phyloP scores from a whole-genome alignment of 1,140 invertebrate species.

The Drosophila orena region DNA sequence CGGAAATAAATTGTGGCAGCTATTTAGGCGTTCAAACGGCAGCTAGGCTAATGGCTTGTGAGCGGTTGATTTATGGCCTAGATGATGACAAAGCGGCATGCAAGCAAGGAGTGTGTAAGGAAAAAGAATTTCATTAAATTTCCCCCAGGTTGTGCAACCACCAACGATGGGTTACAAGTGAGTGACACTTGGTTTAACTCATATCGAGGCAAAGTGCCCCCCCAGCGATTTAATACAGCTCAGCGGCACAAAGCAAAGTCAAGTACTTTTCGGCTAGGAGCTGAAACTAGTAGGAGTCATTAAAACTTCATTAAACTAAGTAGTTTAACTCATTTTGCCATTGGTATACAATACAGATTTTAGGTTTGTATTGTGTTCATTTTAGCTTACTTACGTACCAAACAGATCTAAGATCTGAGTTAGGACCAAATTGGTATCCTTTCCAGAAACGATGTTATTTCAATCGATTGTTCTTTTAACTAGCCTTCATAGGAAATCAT shows the following conservation, averaged over 20 bases:
- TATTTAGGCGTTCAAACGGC: constrained; percentile 50
- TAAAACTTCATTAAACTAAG: too few relatives aligned
- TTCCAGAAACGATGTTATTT: too few relatives aligned
- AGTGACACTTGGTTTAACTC: constrained; percentile 18
- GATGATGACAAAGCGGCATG: constrained; percentile 65
- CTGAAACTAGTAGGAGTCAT: too few relatives aligned
- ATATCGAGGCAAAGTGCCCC: neutral
- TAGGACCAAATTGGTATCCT: too few relatives aligned
- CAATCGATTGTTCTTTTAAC: too few relatives aligned
- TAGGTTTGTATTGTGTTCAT: too few relatives aligned
- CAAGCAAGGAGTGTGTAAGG: constrained; percentile 27
- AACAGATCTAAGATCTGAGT: too few relatives aligned
- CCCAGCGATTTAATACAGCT: neutral
- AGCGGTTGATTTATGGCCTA: constrained; percentile 63
- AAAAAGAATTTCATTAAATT: constrained; percentile 40
- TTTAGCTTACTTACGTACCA: too few relatives aligned
- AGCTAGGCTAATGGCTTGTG: constrained; percentile 63
- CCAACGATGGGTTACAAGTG: constrained; percentile 12
- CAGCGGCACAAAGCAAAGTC: neutral
- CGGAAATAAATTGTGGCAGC: constrained; percentile 72
- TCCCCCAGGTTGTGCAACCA: constrained; percentile 10
- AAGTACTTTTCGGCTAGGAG: too few relatives aligned
- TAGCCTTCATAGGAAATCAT: too few relatives aligned
- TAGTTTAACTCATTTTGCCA: too few relatives aligned
- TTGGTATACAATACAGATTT: too few relatives aligned